Conservation (phyloP, 2,797 vertebrate species). For the Nyctalus aviator region DNA sequence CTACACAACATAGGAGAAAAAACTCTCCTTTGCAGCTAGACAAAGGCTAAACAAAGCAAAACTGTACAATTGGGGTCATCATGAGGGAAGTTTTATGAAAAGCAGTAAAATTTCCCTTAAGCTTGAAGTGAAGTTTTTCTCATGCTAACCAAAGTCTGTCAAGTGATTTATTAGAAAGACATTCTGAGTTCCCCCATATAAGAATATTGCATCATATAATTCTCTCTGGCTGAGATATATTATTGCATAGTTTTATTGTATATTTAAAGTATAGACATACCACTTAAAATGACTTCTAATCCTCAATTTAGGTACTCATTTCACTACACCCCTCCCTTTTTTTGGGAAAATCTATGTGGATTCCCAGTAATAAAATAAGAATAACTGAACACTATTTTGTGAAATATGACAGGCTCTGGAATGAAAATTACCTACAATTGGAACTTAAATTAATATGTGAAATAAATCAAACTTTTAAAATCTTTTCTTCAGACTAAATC, state of each 20-base stretch:
- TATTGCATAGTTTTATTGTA: not conserved
- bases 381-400: not conserved
- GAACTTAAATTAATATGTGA: slow-evolving; percentile 43
- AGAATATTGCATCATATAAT: not conserved
- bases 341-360: not conserved
- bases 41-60: slow-evolving; percentile 4
- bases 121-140: slow-evolving; percentile 39
- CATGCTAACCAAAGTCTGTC: not conserved
- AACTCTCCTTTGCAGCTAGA: not conserved
- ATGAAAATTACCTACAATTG: slow-evolving; percentile 33
- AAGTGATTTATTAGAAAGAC: slow-evolving; percentile 47
- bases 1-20: not conserved
- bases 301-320: not conserved
- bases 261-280: not conserved
- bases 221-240: not conserved
- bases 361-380: slow-evolving; percentile 22
- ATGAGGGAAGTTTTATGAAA: not conserved
- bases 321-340: not conserved
- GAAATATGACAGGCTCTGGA: not conserved
- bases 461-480: slow-evolving; percentile 31
- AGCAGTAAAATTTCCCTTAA: not conserved
- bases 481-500: not conserved
- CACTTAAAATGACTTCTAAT: slow-evolving; percentile 48
- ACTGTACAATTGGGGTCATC: not conserved
- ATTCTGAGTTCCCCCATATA: not conserved